Percentiles rank a stretch among this genome's conserved stretches.
phyloP scores from a whole-genome alignment of 53 echinoderm and acorn worm species.

The Echinometra lucunter region DNA sequence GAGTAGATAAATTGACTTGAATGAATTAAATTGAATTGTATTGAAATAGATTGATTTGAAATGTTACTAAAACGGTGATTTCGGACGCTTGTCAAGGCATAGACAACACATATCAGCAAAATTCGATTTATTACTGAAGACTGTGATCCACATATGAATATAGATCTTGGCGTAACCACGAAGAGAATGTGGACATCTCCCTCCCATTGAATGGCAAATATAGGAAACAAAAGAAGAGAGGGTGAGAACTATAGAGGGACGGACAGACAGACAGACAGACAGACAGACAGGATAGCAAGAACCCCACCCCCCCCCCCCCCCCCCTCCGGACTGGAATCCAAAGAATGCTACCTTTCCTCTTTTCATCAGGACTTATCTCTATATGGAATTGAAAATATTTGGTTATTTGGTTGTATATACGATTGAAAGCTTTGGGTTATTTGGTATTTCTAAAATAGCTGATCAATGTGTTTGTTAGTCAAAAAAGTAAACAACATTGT shows the following conservation, averaged over 20 bases:
- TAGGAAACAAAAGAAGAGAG: background rate
- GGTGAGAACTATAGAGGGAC: background rate
- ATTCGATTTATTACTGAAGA: background rate
- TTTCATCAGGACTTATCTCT: no score
- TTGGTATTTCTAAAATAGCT: no score
- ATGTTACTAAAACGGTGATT: slow-evolving; percentile 24
- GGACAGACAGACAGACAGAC: background rate
- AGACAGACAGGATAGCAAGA: background rate
- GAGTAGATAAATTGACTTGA: background rate
- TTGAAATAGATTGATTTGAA: background rate
- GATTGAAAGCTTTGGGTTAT: no score
- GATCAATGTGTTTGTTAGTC: no score
- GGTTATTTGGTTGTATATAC: no score
- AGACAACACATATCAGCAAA: slow-evolving; percentile 1
- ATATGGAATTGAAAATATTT: no score
- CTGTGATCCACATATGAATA: background rate
- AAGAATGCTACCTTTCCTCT: no score
- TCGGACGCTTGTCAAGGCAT: background rate
- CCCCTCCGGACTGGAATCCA: background rate
- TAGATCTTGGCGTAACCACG: background rate
- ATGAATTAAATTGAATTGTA: background rate
- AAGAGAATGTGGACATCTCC: background rate
- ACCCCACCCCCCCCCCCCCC: background rate
- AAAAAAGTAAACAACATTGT: no score
- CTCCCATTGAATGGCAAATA: background rate